phyloP scores from a whole-genome alignment of 2,888 invertebrate genomes.

The Andrena fulva region DNA sequence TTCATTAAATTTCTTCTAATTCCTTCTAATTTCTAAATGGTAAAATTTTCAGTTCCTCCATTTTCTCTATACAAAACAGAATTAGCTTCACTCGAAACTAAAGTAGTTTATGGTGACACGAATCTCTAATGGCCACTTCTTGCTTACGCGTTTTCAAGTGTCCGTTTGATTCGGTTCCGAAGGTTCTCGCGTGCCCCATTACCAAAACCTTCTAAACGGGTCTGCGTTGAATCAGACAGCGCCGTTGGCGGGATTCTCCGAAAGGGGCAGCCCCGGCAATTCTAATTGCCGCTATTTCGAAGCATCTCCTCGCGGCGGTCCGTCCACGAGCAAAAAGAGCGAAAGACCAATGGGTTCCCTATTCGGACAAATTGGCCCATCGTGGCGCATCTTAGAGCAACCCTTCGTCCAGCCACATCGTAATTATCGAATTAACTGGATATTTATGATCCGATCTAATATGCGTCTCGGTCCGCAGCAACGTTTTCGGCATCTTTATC shows the following conservation, averaged over 20 bases:
- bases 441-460: constrained; percentile 65
- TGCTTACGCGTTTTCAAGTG: too few relatives aligned
- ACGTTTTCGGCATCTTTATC: constrained; percentile 55
- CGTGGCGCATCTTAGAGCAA: constrained; percentile 46
- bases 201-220: constrained; percentile 19
- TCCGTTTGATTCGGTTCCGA: neutral
- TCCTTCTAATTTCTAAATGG: neutral
- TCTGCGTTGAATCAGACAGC: constrained; percentile 26
- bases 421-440: constrained; percentile 75
- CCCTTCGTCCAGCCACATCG: constrained; percentile 32
- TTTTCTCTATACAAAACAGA: neutral
- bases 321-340: constrained; percentile 40
- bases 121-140: too few relatives aligned
- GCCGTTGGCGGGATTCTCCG: constrained; percentile 65
- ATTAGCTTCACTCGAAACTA: too few relatives aligned
- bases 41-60: neutral
- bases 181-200: neutral
- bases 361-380: constrained; percentile 75
- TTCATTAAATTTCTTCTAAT: neutral
- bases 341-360: constrained; percentile 52
- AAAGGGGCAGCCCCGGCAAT: constrained; percentile 59
- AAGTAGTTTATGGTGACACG: too few relatives aligned
- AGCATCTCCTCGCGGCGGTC: constrained; percentile 45
- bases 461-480: constrained; percentile 17
- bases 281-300: constrained; percentile 76